A percentile compares a stretch with the other conserved stretches of the same genome.
Evolutionary conservation across 2,113 vertebrate species (phyloP).

Genomic region (Xyrauchen texanus): DNA sequence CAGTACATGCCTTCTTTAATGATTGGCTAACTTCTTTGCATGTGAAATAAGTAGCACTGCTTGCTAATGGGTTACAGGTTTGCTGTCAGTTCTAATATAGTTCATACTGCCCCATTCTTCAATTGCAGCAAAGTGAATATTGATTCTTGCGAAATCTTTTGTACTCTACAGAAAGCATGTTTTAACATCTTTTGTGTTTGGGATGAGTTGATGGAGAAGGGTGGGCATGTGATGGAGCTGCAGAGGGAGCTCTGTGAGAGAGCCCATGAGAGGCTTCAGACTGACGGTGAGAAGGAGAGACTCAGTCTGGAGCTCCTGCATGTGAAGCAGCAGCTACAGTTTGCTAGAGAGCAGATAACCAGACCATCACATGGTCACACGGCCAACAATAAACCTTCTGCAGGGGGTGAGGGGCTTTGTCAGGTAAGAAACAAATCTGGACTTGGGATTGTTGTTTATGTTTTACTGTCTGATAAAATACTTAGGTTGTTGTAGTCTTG

Average conservation of each 20-base stretch:
- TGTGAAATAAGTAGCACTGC: too few species aligned
- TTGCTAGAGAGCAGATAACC: slow-evolving; percentile 50
- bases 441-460: too few species aligned
- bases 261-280: slow-evolving; percentile 68
- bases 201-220: slow-evolving; percentile 65
- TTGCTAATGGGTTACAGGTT: too few species aligned
- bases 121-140: too few species aligned
- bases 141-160: too few species aligned
- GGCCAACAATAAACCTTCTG: slow-evolving; percentile 33
- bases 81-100: too few species aligned
- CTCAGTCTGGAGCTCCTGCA: slow-evolving; percentile 66
- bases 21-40: too few species aligned
- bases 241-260: slow-evolving; percentile 73
- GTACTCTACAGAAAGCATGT: background rate
- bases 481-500: too few species aligned
- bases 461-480: too few species aligned
- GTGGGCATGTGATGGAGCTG: slow-evolving; percentile 71
- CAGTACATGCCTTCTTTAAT: background rate
- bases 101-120: too few species aligned
- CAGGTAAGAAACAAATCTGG: slow-evolving; percentile 70
- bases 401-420: slow-evolving; percentile 56
- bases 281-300: slow-evolving; percentile 72
- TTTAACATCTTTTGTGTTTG: slow-evolving; percentile 50
- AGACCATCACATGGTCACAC: slow-evolving; percentile 19
- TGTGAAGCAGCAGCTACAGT: slow-evolving; percentile 60